phyloP scores from a whole-genome alignment of 2,113 vertebrate genomes.

The Tretioscincus oriximinensis region DNA sequence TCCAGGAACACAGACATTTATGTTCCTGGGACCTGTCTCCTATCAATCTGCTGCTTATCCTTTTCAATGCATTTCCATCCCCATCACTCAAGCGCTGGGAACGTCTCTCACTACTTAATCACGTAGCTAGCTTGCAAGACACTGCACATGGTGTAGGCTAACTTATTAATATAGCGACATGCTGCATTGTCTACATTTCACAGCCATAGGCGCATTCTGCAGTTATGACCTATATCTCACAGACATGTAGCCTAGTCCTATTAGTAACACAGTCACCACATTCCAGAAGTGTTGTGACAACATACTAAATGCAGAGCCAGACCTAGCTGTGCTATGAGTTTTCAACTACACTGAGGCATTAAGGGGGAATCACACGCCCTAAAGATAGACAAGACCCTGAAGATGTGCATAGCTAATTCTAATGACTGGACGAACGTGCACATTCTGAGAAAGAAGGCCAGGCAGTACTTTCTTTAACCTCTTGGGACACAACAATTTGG shows the following conservation, averaged over 20 bases:
- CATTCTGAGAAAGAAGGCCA: background rate
- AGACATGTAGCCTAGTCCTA: background rate
- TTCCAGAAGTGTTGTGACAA: slow-evolving; percentile 11
- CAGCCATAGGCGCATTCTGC: background rate
- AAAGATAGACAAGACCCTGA: slow-evolving; percentile 15
- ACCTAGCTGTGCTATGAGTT: slow-evolving; percentile 2
- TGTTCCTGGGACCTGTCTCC: background rate
- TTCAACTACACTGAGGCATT: background rate
- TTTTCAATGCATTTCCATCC: background rate
- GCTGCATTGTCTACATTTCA: slow-evolving; percentile 5
- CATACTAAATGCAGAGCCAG: slow-evolving; percentile 15
- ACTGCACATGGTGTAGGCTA: background rate
- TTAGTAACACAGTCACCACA: background rate
- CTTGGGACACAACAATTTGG: background rate
- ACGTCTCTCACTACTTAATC: background rate
- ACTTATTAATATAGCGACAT: background rate
- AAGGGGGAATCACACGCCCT: background rate
- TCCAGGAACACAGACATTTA: background rate
- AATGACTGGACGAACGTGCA: background rate
- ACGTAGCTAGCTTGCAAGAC: background rate
- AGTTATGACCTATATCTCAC: background rate
- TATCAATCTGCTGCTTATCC: background rate
- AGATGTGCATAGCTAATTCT: background rate
- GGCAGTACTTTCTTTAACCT: background rate
- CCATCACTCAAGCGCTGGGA: background rate